Percentiles rank a stretch among this genome's conserved stretches.
Evolutionary conservation across 1,140 invertebrate species (phyloP).

Genomic region (Ips nitidus): DNA sequence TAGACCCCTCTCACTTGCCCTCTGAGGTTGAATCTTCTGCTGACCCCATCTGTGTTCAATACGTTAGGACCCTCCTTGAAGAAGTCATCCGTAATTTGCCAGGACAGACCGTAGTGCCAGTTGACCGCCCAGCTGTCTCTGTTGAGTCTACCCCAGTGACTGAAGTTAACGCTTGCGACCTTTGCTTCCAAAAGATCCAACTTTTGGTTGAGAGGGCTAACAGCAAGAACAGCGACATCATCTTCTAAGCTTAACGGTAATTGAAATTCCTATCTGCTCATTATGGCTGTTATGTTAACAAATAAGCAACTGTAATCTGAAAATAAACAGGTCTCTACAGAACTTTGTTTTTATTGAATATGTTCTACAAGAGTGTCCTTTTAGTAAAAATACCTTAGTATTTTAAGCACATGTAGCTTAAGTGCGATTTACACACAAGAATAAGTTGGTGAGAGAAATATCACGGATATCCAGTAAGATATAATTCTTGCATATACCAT

Average conservation of each 20-base stretch:
- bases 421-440: no score
- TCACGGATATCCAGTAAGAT: no score
- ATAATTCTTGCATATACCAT: no score
- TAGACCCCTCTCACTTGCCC: neutral
- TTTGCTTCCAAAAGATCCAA: constrained; percentile 21
- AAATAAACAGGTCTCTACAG: no score
- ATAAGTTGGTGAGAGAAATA: no score
- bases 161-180: constrained; percentile 1
- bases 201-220: constrained; percentile 22
- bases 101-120: neutral
- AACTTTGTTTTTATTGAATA: no score
- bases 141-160: neutral
- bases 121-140: neutral
- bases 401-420: no score
- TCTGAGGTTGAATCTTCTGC: constrained; percentile 4
- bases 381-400: no score
- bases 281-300: no score
- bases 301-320: no score
- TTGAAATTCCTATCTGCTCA: no score
- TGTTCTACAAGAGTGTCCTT: no score
- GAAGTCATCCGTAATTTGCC: constrained; percentile 8
- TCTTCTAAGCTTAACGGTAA: neutral
- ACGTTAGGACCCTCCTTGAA: constrained; percentile 22
- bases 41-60: constrained; percentile 20
- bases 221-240: constrained; percentile 11